A percentile compares a stretch with the other conserved stretches of the same genome.
Evolutionary conservation across 2,888 invertebrate species (phyloP).

Genomic region (Toxonevra muliebris): DNA sequence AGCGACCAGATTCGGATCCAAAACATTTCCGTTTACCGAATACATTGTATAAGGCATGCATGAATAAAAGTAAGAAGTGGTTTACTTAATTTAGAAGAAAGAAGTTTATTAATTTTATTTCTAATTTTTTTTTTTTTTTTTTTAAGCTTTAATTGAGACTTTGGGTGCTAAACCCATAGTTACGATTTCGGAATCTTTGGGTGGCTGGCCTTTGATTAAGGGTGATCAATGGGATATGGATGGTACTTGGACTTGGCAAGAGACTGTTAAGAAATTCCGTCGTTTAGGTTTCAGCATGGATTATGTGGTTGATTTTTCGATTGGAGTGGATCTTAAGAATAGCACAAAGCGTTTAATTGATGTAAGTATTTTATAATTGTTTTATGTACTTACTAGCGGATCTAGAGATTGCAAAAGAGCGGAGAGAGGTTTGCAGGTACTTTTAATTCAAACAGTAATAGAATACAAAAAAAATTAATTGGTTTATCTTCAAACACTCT

Average conservation of each 20-base stretch:
- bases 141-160: conserved; percentile 79
- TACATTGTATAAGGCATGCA: conserved; percentile 65
- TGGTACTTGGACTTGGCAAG: conserved; percentile 78
- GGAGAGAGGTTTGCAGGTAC: not conserved
- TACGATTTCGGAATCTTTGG: conserved; percentile 77
- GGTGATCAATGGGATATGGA: conserved; percentile 78
- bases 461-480: no score
- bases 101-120: not conserved
- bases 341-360: conserved; percentile 85
- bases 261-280: conserved; percentile 84
- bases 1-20: conserved; percentile 57
- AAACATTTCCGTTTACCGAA: conserved; percentile 65
- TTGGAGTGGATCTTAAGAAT: conserved; percentile 89
- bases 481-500: no score
- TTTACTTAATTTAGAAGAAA: not conserved
- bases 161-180: conserved; percentile 79
- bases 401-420: not conserved
- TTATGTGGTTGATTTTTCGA: conserved; percentile 89
- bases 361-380: conserved; percentile 68
- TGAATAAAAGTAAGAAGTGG: conserved; percentile 63
- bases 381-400: not conserved
- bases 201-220: conserved; percentile 93
- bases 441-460: no score
- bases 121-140: not conserved
- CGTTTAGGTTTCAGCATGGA: conserved; percentile 85